phyloP scores from a whole-genome alignment of 2,888 invertebrate species.

The Rhagonycha fulva region DNA sequence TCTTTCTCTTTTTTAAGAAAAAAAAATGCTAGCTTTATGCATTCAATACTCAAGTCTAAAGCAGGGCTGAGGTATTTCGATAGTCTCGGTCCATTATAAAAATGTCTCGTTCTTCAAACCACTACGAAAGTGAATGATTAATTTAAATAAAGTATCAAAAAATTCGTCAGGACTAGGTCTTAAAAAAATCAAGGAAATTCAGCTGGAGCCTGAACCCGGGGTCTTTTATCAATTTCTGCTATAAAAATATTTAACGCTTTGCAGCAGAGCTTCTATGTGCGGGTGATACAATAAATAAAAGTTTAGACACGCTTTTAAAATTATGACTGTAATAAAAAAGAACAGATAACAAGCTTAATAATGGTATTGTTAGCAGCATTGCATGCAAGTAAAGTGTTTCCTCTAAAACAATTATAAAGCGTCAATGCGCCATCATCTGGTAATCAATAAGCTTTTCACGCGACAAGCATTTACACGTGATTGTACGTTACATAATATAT shows the following conservation, averaged over 20 bases:
- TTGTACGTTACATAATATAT: slow-evolving; percentile 6
- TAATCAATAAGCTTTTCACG: slow-evolving; percentile 41
- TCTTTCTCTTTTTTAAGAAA: too few species aligned
- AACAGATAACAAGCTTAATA: slow-evolving; percentile 4
- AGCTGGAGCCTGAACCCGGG: not conserved
- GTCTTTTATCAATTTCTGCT: not conserved
- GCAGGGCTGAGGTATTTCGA: too few species aligned
- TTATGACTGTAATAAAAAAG: slow-evolving; percentile 1
- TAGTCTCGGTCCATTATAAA: too few species aligned
- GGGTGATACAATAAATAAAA: slow-evolving; percentile 2
- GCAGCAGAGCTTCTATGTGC: not conserved
- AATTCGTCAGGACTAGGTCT: too few species aligned
- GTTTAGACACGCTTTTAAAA: slow-evolving; percentile 4
- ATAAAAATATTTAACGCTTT: slow-evolving; percentile 5
- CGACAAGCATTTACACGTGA: slow-evolving; percentile 35
- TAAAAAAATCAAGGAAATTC: too few species aligned
- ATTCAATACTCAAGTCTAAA: too few species aligned
- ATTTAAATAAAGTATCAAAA: too few species aligned
- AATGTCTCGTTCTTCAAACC: too few species aligned
- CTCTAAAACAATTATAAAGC: slow-evolving; percentile 43
- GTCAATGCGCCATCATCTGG: slow-evolving; percentile 42
- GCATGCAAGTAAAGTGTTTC: slow-evolving; percentile 11
- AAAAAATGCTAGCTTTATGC: too few species aligned
- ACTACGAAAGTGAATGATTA: too few species aligned
- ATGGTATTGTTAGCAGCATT: slow-evolving; percentile 7